Evolutionary conservation across 2,113 vertebrate genomes (phyloP).

Genomic region (Thunnus thynnus): DNA sequence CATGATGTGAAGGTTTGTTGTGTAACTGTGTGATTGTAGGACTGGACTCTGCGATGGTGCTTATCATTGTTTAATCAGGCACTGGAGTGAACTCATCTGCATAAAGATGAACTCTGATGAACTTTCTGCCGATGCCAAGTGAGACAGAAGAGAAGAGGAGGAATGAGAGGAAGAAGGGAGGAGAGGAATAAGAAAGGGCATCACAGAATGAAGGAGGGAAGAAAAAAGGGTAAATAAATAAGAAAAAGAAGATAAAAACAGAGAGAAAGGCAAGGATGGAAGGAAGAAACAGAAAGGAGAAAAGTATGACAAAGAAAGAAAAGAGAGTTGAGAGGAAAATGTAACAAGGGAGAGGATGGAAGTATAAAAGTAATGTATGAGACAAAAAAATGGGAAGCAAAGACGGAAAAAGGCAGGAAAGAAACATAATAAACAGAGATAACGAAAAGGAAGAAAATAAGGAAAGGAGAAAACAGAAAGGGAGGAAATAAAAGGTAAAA

Average conservation of each 20-base stretch:
- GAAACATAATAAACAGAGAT: neutral
- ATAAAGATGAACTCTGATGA: conserved; percentile 20
- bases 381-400: neutral
- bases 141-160: neutral
- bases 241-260: neutral
- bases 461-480: too few relatives aligned
- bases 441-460: neutral
- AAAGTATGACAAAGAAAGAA: too few relatives aligned
- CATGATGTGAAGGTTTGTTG: neutral
- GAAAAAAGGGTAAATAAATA: too few relatives aligned
- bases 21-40: too few relatives aligned
- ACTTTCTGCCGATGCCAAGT: neutral
- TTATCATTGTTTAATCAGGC: neutral
- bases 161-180: neutral
- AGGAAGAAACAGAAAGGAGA: too few relatives aligned
- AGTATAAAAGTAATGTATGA: too few relatives aligned
- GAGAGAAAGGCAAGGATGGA: neutral
- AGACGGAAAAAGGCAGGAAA: neutral
- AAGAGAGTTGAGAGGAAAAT: too few relatives aligned
- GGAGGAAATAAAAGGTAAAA: neutral
- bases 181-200: neutral
- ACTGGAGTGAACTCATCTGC: neutral
- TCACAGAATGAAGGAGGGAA: neutral
- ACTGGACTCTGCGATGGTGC: too few relatives aligned
- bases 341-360: too few relatives aligned